Base-by-base conservation (phyloP, 2,888 invertebrate genomes). In the Incurvaria masculella region DNA sequence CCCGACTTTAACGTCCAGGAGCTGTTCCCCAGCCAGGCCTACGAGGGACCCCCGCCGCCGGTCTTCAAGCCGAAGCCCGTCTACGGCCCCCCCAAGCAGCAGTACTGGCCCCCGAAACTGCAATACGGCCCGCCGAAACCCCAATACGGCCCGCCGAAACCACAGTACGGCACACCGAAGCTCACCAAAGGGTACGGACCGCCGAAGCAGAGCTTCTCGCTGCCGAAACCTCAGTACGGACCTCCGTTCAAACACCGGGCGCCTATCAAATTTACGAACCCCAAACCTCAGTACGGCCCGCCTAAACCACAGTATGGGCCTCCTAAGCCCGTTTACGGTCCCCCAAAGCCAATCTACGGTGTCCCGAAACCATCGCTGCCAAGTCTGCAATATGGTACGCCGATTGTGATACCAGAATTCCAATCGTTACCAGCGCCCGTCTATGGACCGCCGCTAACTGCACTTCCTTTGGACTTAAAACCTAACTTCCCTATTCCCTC, bases 21-120 rank as follows among this genome's bases (percentile, higher is more conserved):
- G 8, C 5, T 63, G 19, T 70, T 73, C 58, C 72, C 72, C 5
- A 65, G 54, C 51, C 71, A 73, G 26, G 57, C 49, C 27, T 76
- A 78, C 61, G 80, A 78, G 44, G 79, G 81, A 1, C 81, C 81
- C 1, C 82, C 81, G 2, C 80, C 81, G 1, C 78, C 81, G 0
- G 40, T 66, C 2, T 53, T 63, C 20, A 72, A 72, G 44, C 64
- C 71, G 4, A 78, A 73, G 55, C 69, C 69, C 0, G 55, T 65
- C 38, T 69, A 69, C 52, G 68, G 68, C 3, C 69, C 67, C 4
- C 70, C 69, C 8, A 67, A 67, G 51, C 61, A 57, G 1, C 57
- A 50, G 3, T 72, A 69, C 19, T 71, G 69, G 1, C 63, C 62
- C 18, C 65, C 64, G 2, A 65, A 64, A 45, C 55, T 64, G 42